These are phyloP conservation scores for Carpatolechia fugitivella DNA, from an alignment of 2,888 invertebrate genomes.

Conservation along the genomic window DNA sequence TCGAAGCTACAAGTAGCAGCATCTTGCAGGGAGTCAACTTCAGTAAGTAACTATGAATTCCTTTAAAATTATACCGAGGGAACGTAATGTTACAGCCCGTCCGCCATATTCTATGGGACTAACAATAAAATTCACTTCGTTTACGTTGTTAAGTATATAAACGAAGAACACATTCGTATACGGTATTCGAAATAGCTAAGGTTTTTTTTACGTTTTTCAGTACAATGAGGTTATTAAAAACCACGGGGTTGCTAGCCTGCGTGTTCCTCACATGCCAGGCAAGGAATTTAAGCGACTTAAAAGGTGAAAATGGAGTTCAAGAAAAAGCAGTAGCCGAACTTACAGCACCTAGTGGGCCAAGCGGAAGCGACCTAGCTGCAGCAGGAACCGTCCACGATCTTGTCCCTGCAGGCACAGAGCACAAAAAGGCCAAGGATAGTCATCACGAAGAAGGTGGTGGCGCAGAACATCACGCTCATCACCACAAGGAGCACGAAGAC, in stretches of 20 bases:
- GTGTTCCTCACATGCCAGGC: slow-evolving; percentile 44
- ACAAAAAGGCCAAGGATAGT: slow-evolving; percentile 66
- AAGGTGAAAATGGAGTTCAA: slow-evolving; percentile 42
- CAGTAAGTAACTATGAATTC: slow-evolving; percentile 34
- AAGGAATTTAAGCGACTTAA: slow-evolving; percentile 49
- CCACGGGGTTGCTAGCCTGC: slow-evolving; percentile 51
- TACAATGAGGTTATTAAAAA: slow-evolving; percentile 56
- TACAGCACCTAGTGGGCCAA: slow-evolving; percentile 28
- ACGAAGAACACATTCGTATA: no score
- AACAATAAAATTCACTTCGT: no score
- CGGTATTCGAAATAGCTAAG: no score
- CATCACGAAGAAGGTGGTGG: slow-evolving; percentile 84
- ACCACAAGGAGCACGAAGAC: slow-evolving; percentile 85
- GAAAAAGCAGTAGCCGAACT: slow-evolving; percentile 28
- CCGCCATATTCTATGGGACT: no score
- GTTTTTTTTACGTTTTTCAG: slow-evolving; percentile 29
- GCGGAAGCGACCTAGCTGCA: slow-evolving; percentile 21
- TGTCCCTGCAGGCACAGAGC: slow-evolving; percentile 72
- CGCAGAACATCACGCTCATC: slow-evolving; percentile 82
- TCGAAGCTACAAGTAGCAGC: slow-evolving; percentile 47
- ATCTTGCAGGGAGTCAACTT: slow-evolving; percentile 37
- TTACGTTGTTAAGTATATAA: no score
- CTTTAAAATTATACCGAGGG: no score
- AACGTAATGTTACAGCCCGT: no score
- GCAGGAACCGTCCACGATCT: slow-evolving; percentile 47